Evolutionary conservation across 53 echinoderm and acorn worm genomes (phyloP).

Genomic region (Arbacia lixula): DNA sequence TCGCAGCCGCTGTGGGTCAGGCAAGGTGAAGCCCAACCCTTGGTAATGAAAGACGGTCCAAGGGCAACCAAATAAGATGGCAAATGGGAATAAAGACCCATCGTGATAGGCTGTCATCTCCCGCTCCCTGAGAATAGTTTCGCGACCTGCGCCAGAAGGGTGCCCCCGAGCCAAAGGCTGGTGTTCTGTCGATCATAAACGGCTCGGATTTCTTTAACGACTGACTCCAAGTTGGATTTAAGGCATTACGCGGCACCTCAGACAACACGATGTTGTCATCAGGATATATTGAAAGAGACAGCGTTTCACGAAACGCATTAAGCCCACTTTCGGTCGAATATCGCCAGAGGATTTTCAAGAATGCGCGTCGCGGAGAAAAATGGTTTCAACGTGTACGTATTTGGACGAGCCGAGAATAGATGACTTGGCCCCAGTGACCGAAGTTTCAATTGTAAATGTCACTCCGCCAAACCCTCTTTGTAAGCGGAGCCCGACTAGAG

Average conservation of each 20-base stretch:
- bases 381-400: conserved; percentile 58
- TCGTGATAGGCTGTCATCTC: conserved; percentile 43
- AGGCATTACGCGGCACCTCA: conserved; percentile 55
- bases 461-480: conserved; percentile 41
- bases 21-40: conserved; percentile 49
- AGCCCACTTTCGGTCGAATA: conserved; percentile 44
- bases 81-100: conserved; percentile 53
- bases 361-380: conserved; percentile 15
- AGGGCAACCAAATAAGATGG: conserved; percentile 60
- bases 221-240: conserved; percentile 53
- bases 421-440: conserved; percentile 54
- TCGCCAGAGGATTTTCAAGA: conserved; percentile 56
- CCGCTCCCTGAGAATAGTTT: conserved; percentile 30
- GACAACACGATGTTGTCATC: conserved; percentile 64
- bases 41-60: conserved; percentile 56
- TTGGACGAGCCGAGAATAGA: conserved; percentile 50
- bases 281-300: conserved; percentile 43
- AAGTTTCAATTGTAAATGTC: conserved; percentile 56
- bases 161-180: conserved; percentile 52
- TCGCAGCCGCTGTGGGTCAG: conserved; percentile 50
- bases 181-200: conserved; percentile 34
- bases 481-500: conserved; percentile 22
- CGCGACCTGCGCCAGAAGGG: conserved; percentile 47
- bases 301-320: conserved; percentile 46
- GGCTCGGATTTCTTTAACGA: conserved; percentile 55